Percentiles rank a stretch among this genome's conserved stretches.
Evolutionary conservation across 2,888 invertebrate genomes (phyloP).

Genomic region (Andrena bicolor): DNA sequence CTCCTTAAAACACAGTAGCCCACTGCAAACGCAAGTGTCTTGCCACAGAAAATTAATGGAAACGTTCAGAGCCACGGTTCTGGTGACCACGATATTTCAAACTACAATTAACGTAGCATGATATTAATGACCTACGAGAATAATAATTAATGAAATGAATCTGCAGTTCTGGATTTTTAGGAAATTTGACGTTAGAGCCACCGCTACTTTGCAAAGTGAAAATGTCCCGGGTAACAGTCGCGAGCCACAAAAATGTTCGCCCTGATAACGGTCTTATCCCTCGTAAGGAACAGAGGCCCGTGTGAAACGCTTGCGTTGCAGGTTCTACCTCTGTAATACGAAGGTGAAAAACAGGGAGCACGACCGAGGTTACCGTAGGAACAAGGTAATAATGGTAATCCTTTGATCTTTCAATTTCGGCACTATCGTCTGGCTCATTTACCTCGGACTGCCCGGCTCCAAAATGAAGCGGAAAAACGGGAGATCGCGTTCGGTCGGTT

Average conservation of each 20-base stretch:
- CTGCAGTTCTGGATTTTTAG: background rate
- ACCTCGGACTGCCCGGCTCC: background rate
- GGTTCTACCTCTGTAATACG: background rate
- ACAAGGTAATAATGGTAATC: constrained; percentile 68
- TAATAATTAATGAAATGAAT: background rate
- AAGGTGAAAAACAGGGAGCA: constrained; percentile 53
- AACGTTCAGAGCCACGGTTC: too few relatives aligned
- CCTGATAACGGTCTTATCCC: background rate
- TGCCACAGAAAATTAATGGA: too few relatives aligned
- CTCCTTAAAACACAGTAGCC: too few relatives aligned
- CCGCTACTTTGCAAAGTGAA: background rate
- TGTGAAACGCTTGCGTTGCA: constrained; percentile 6
- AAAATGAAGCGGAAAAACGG: constrained; percentile 46
- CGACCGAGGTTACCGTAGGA: constrained; percentile 43
- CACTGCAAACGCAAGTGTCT: too few relatives aligned
- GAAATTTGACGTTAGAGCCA: too few relatives aligned
- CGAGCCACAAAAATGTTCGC: background rate
- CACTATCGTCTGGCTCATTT: constrained; percentile 53
- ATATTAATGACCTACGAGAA: too few relatives aligned
- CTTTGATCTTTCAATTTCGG: constrained; percentile 81
- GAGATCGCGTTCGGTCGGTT: constrained; percentile 20
- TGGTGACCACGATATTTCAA: too few relatives aligned
- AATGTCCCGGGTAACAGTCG: background rate
- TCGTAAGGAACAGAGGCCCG: background rate
- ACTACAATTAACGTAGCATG: too few relatives aligned